phyloP scores from a whole-genome alignment of 2,888 invertebrate genomes.

The Melanostoma mellinum region DNA sequence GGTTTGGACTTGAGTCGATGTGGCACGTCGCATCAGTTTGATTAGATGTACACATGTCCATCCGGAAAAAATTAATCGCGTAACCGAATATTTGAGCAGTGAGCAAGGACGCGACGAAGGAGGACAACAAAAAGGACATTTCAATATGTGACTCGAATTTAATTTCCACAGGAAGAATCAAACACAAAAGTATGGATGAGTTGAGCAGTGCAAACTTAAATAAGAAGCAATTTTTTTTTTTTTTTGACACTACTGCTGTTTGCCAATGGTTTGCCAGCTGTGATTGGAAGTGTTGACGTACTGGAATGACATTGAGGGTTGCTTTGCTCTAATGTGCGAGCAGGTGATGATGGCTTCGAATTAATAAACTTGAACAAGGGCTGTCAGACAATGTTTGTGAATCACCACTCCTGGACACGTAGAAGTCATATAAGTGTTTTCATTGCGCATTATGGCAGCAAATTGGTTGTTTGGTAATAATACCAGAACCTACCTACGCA shows the following conservation, averaged over 20 bases:
- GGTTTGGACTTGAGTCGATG: conserved; percentile 3
- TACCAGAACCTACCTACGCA: too few relatives aligned
- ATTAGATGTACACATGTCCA: conserved; percentile 63
- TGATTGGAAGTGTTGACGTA: conserved; percentile 54
- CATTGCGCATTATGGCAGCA: too few relatives aligned
- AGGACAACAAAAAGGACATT: conserved; percentile 45
- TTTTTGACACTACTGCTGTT: conserved; percentile 8
- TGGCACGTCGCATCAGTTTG: conserved; percentile 46
- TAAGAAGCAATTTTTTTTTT: conserved; percentile 46
- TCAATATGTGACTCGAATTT: conserved; percentile 71
- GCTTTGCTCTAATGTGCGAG: background rate
- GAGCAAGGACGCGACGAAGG: conserved; percentile 9
- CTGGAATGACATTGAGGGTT: conserved; percentile 4
- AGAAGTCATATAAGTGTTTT: too few relatives aligned
- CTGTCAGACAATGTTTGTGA: too few relatives aligned
- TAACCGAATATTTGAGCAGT: conserved; percentile 51
- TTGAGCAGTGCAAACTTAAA: conserved; percentile 40
- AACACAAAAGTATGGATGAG: conserved; percentile 9
- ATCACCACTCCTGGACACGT: too few relatives aligned
- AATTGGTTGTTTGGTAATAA: too few relatives aligned
- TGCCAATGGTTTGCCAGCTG: conserved; percentile 54
- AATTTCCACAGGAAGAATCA: conserved; percentile 58
- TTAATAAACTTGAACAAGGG: background rate
- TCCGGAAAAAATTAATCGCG: conserved; percentile 71
- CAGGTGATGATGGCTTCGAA: conserved; percentile 25